These are phyloP conservation scores for Melipona beecheii DNA, from an alignment of 2,888 invertebrate species.

Conservation along the genomic window DNA sequence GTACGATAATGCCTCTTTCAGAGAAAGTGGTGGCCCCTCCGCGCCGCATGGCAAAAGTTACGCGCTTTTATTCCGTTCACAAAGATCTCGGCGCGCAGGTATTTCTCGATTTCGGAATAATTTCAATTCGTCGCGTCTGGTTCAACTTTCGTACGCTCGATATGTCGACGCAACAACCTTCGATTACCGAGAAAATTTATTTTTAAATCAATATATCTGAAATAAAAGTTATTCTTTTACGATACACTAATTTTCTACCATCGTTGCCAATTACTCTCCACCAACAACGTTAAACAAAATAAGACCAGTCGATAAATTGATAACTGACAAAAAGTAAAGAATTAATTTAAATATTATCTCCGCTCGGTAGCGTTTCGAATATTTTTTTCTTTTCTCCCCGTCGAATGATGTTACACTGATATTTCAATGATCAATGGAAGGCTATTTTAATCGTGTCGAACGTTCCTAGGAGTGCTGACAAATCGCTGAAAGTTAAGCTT, in stretches of 20 bases:
- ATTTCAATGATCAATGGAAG: background rate
- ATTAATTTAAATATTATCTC: background rate
- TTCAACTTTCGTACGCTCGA: background rate
- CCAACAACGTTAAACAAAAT: background rate
- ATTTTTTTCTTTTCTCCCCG: background rate
- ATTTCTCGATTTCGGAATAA: background rate
- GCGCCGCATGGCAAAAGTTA: conserved; percentile 34
- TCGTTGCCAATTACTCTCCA: too few species aligned
- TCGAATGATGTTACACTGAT: background rate
- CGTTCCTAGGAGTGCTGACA: conserved; percentile 44
- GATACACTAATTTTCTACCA: too few species aligned
- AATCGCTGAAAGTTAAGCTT: conserved; percentile 43
- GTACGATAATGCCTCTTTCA: conserved; percentile 53
- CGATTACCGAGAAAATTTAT: fast-evolving
- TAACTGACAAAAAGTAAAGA: too few species aligned
- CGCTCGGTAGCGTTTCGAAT: background rate
- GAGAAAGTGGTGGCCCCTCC: conserved; percentile 30
- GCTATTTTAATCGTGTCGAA: background rate
- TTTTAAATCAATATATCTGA: background rate
- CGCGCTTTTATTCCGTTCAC: conserved; percentile 3
- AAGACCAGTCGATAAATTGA: background rate
- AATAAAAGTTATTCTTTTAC: too few species aligned
- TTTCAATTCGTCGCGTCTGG: background rate
- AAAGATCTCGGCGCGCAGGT: background rate
- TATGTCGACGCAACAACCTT: background rate